Evolutionary conservation across 2,113 vertebrate species (phyloP).

Genomic region (Sigmodon hispidus): DNA sequence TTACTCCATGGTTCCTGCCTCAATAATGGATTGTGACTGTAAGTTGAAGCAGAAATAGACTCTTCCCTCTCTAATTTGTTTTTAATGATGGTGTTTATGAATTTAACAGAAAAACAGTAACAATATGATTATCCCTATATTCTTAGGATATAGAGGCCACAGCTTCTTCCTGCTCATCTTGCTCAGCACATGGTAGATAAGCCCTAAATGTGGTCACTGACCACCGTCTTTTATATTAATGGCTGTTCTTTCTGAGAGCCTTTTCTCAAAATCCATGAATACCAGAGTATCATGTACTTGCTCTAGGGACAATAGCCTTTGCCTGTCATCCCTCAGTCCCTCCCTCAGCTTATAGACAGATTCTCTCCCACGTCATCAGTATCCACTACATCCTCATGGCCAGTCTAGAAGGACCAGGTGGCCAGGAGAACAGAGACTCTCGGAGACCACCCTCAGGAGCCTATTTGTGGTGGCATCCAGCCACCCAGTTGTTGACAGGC

Average conservation of each 20-base stretch:
- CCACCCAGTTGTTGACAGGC: neutral
- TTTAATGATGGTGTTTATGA: neutral
- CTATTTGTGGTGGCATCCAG: neutral
- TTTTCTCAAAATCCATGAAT: neutral
- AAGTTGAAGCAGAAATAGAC: neutral
- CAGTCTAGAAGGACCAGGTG: neutral
- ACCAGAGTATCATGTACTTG: no score
- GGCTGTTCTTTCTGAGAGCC: neutral
- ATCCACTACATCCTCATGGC: no score
- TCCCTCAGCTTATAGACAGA: no score
- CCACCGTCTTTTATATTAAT: no score
- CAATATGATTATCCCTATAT: no score
- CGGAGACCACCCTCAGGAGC: neutral
- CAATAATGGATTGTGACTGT: neutral
- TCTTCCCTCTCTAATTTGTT: neutral
- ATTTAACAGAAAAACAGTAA: neutral
- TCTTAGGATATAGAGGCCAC: no score
- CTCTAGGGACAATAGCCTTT: neutral
- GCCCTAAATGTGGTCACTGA: no score
- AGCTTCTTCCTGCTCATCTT: neutral
- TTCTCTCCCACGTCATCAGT: no score
- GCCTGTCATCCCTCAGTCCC: neutral
- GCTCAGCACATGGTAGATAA: no score
- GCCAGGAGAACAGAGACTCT: neutral
- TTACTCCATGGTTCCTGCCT: neutral